Percentiles rank a stretch among this genome's conserved stretches.
Conservation (phyloP, 2,888 invertebrate species). For the Ligdia adustata region DNA sequence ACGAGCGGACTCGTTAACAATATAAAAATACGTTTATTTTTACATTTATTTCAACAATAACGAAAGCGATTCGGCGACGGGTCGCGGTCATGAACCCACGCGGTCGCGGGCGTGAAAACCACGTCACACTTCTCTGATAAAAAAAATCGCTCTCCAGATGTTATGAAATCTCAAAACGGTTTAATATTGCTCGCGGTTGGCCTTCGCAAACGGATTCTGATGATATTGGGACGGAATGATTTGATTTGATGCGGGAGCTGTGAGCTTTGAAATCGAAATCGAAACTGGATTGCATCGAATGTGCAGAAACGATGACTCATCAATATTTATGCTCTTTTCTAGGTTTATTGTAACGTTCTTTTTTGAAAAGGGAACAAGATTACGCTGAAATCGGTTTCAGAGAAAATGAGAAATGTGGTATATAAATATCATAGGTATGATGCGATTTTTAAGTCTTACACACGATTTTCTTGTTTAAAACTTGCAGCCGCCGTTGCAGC, state of each 20-base stretch:
- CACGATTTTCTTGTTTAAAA: too few relatives aligned
- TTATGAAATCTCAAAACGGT: constrained; percentile 32
- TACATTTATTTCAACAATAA: constrained; percentile 30
- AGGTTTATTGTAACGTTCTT: background rate
- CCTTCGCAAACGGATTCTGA: constrained; percentile 28
- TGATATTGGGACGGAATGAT: constrained; percentile 20
- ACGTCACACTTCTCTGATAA: constrained; percentile 16
- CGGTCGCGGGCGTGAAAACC: constrained; percentile 19
- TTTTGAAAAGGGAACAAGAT: too few relatives aligned
- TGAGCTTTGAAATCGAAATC: constrained; percentile 8
- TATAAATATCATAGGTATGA: too few relatives aligned
- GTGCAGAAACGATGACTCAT: constrained; percentile 4
- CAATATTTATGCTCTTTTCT: background rate
- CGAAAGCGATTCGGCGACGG: constrained; percentile 37
- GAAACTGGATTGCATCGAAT: constrained; percentile 13
- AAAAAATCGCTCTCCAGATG: constrained; percentile 30
- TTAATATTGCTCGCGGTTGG: constrained; percentile 24
- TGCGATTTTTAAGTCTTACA: too few relatives aligned
- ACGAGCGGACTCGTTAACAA: constrained; percentile 25
- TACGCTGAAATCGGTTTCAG: too few relatives aligned
- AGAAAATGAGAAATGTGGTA: too few relatives aligned
- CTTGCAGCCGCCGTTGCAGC: too few relatives aligned
- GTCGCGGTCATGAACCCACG: constrained; percentile 45
- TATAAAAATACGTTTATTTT: constrained; percentile 33
- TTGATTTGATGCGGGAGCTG: constrained; percentile 15